Evolutionary conservation across 2,113 vertebrate genomes (phyloP), one percentile per base, ranked within the genome.

Genomic region (Salvelinus alpinus): DNA sequence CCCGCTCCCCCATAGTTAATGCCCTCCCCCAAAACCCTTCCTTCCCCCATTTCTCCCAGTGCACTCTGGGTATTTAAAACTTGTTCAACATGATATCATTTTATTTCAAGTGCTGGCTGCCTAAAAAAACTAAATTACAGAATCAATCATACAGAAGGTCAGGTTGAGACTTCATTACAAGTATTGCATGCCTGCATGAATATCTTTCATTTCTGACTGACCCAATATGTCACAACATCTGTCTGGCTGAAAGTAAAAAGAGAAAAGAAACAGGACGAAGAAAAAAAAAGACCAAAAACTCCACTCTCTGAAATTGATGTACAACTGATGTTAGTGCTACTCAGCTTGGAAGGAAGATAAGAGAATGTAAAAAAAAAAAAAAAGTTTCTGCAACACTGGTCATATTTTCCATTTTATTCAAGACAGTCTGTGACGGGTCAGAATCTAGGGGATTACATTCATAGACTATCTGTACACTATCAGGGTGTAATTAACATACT

Each of bases 91-190:
- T 98, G 96, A 98, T 98, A 98, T 97, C 96, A 98, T 97, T 98
- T 96, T 94, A 96, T 97, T 97, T 96, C 95, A 94, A 96, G 95
- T 94, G 95, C 94, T 95, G 94, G 95, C 95, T 95, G 94, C 94
- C 96, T 95, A 94, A 96, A 95, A 97, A 98, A 98, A 98, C 95
- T 95, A 99, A 99, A 99, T 99, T 98, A 97, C 96, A 96, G 96
- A 99, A 99, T 99, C 98, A 98, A 99, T 99, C 97, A 98, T 95
- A 95, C 94, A 97, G 97, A 99, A 98, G 97, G 98, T 99, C 97
- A 99, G 96, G 95, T 94, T 94, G 95, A 97, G 96, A 98, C 97
- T 99, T 99, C 96, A 98, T 99, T 99, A 98, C 96, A 97, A 96
- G 96, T 96, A 98, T 96, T 98, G 96, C 96, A 98, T 97, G 97